Evolutionary conservation across 2,888 invertebrate genomes (phyloP), one percentile per base, ranked within the genome.

Genomic region (Heliconius sara): DNA sequence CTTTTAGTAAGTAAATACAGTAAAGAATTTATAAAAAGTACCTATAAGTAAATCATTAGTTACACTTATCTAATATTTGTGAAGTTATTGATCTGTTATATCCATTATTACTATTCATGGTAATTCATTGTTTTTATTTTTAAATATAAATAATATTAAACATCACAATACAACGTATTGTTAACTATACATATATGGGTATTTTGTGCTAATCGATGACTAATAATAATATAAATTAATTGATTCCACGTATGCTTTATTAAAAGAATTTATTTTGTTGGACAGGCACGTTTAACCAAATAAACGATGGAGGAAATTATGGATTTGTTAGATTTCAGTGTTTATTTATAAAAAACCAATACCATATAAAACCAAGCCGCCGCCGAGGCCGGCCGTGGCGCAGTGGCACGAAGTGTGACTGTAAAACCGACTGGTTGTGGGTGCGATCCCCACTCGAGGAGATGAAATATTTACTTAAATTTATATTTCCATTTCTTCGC

Each of bases 191-290:
- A 16, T 25, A 25, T 70, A 43, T 13, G 70, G 43, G 70, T 70
- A 70, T 70, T 70, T 70, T 43, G 25, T 70, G 12, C 68, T 13
- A 68, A 43, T 70, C 43, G 43, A 70, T 70, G 70, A 70, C 70
- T 43, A 43, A 68, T 43, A 43, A 68, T 70, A 43, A 68, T 70
- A n/a, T 70, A 7, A 70, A 16, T 47, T 25, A 43, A 43, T 68
- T 25, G 25, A 25, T 70, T 70, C 70, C 25, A 43, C 43, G 43
- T 70, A 70, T 13, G 22, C 2, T n/a, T 68, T 70, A 43, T 43
- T 43, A 43, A 43, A 70, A 70, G 6, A 25, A 68, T 43, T n/a
- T n/a, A 34, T 68, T n/a, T 68, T 13, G 39, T n/a, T n/a, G 13
- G 13, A 25, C 27, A 68, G n/a, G 12, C 22, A n/a, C 5, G 68